Percentiles rank a stretch among this genome's conserved stretches.
Evolutionary conservation across 2,888 invertebrate species (phyloP).

Genomic region (Eupithecia subumbrata): DNA sequence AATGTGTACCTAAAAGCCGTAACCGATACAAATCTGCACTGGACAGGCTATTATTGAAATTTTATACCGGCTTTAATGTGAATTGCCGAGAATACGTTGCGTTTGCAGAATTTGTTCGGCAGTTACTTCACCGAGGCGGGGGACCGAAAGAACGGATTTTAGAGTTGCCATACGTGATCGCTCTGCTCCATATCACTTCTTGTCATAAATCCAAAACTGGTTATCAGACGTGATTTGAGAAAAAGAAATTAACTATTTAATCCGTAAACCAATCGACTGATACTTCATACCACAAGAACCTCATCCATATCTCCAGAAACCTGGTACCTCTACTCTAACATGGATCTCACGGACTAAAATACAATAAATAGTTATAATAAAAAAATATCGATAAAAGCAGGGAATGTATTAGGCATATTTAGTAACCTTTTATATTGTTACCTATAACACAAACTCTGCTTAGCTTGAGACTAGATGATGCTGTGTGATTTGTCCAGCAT

Average conservation of each 20-base stretch:
- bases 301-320: not conserved
- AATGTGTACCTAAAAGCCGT: slow-evolving; percentile 8
- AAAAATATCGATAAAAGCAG: not conserved
- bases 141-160: slow-evolving; percentile 22
- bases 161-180: not conserved
- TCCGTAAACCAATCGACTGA: not conserved
- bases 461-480: not conserved
- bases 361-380: no score
- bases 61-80: slow-evolving; percentile 32
- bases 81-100: slow-evolving; percentile 30
- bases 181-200: not conserved
- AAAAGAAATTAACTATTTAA: not conserved
- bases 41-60: slow-evolving; percentile 36
- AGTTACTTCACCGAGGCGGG: slow-evolving; percentile 20
- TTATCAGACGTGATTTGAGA: not conserved
- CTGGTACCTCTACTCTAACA: not conserved
- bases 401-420: no score
- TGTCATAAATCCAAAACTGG: not conserved
- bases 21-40: slow-evolving; percentile 30
- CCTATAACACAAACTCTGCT: not conserved
- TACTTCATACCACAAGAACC: not conserved
- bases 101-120: slow-evolving; percentile 29
- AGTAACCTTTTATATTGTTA: no score
- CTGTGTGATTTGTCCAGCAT: not conserved
- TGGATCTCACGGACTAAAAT: not conserved